These are phyloP conservation scores for Noctua fimbriata DNA, from an alignment of 2,888 invertebrate genomes.

Conservation along the genomic window DNA sequence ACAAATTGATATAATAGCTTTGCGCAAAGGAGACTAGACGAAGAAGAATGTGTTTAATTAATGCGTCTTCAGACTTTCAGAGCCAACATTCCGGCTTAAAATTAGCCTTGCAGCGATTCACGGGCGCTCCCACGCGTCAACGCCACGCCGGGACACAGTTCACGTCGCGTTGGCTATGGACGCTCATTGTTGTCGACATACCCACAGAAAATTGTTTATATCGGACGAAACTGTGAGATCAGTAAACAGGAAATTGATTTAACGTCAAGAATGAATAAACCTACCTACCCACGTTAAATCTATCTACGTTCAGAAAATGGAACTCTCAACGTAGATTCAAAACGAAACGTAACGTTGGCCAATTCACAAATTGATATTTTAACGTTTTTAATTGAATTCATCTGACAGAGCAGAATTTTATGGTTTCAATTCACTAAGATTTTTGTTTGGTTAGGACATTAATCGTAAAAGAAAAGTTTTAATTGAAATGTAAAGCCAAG, in stretches of 20 bases:
- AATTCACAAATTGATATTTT: not conserved
- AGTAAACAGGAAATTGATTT: conserved; percentile 47
- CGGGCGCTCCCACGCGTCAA: conserved; percentile 78
- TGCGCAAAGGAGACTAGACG: conserved; percentile 77
- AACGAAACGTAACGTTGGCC: not conserved
- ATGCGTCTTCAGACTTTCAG: conserved; percentile 70
- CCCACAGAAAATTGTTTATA: conserved; percentile 34
- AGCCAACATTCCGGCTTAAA: conserved; percentile 86
- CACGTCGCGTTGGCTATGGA: conserved; percentile 47
- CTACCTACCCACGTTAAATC: no score
- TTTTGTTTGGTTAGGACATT: conserved; percentile 20
- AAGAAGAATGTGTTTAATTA: conserved; percentile 82
- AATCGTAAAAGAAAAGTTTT: conserved; percentile 24
- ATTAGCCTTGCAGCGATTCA: conserved; percentile 82
- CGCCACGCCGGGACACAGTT: conserved; percentile 61
- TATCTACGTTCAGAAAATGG: not conserved
- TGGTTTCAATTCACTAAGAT: conserved; percentile 24
- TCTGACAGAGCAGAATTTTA: not conserved
- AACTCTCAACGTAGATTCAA: not conserved
- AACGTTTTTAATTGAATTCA: not conserved
- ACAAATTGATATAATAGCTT: conserved; percentile 61
- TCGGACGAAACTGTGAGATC: conserved; percentile 28
- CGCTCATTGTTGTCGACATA: conserved; percentile 48
- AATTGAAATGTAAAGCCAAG: conserved; percentile 22
- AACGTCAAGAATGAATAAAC: conserved; percentile 33